These are phyloP conservation scores for Antennarius striatus DNA, from an alignment of 2,113 vertebrate genomes.

Conservation along the genomic window DNA sequence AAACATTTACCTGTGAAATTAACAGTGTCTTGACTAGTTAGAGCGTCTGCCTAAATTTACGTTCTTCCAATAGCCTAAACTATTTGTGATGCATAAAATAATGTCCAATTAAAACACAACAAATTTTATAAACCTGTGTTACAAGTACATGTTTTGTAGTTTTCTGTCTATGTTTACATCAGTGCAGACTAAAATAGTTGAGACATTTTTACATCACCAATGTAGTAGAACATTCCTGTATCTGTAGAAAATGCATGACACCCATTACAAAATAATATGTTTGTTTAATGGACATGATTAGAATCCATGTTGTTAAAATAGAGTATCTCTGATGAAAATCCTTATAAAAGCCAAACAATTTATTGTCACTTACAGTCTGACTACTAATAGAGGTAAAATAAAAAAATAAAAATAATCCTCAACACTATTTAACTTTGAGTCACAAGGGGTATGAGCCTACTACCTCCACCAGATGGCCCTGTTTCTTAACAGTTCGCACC, in stretches of 20 bases:
- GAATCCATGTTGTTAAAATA: too few relatives aligned
- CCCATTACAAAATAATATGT: too few relatives aligned
- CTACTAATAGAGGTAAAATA: background rate
- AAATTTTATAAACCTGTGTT: background rate
- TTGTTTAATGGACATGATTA: too few relatives aligned
- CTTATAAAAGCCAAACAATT: background rate
- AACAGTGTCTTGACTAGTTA: constrained; percentile 59
- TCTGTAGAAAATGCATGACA: too few relatives aligned
- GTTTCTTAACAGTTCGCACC: constrained; percentile 73
- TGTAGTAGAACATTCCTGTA: too few relatives aligned
- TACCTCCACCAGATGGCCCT: constrained; percentile 88
- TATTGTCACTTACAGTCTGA: background rate
- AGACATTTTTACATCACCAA: too few relatives aligned
- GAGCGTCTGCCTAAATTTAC: constrained; percentile 25
- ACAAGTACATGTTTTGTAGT: too few relatives aligned
- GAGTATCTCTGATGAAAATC: too few relatives aligned
- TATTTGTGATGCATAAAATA: constrained; percentile 25
- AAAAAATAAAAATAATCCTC: background rate
- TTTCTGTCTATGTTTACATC: too few relatives aligned
- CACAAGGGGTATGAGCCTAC: constrained; percentile 1
- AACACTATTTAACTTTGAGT: background rate
- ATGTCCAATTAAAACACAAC: constrained; percentile 50
- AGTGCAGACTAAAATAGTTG: too few relatives aligned
- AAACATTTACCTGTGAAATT: constrained; percentile 77
- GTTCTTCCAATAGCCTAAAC: constrained; percentile 24